Evolutionary conservation across 1,140 invertebrate species (phyloP), one percentile per base, ranked within the genome.

Genomic region (Drosophila orosa): DNA sequence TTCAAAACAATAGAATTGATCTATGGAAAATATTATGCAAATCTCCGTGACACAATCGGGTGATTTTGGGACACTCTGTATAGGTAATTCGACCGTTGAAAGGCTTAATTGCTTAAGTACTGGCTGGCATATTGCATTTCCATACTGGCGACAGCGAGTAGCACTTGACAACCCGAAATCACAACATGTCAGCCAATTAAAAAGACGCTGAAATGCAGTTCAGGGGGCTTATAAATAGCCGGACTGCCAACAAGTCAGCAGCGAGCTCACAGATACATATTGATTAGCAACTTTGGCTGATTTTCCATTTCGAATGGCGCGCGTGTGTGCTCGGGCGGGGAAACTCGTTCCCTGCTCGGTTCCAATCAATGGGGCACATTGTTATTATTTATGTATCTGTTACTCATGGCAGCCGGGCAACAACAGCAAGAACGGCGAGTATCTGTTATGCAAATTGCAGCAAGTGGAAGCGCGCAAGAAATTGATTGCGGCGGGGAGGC

Each of bases 171-270:
- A 78, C 42, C 63, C 73, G n/a, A 80, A 89, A 87, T 87, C 83
- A 87, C 79, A 87, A 87, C 84, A 87, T 87, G 83, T 84, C 83
- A 84, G 76, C 62, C 84, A 89, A 87, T 89, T 87, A 87, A 87
- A 74, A 76, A 77, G 67, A 42, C 73, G 80, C 65, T 83, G 79
- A 87, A 79, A 87, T 63, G 67, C 50, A 39, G 57, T 54, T 61
- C 48, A 22, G 29, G 50, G 29, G 48, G 7, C 29, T 15, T 65
- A 81, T 66, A 78, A 72, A 78, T 62, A 67, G 56, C 39, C 33
- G 31, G 31, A 59, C 44, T 54, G 68, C 52, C 60, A 75, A 37
- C 40, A 37, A 62, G 48, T 74, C 73, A 60, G 31, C 48, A 55
- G 42, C 56, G 45, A 59, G 27, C 69, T 56, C 37, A 57, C 57